A percentile compares a stretch with the other conserved stretches of the same genome.
Evolutionary conservation across 2,888 invertebrate genomes (phyloP).

Genomic region (Alviniconcha strummeri): DNA sequence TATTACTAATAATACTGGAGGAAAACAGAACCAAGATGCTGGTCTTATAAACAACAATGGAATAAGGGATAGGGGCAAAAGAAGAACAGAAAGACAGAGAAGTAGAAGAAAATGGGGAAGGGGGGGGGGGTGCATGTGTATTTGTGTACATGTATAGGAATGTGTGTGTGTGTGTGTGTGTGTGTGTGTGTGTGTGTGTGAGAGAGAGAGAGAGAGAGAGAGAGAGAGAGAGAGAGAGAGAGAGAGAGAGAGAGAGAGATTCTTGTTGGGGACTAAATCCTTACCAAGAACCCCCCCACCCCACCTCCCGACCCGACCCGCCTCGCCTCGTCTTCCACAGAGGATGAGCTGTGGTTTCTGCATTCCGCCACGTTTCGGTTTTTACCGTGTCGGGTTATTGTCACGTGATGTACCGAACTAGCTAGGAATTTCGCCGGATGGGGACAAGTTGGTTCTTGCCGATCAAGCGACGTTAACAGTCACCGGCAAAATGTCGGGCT

Average conservation of each 20-base stretch:
- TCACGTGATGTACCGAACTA: neutral
- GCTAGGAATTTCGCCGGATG: conserved; percentile 18
- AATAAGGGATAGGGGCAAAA: too few relatives aligned
- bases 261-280: too few relatives aligned
- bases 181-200: conserved; percentile 17
- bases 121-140: neutral
- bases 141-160: neutral
- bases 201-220: neutral
- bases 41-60: too few relatives aligned
- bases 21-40: too few relatives aligned
- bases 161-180: neutral
- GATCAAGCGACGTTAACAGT: too few relatives aligned
- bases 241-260: too few relatives aligned
- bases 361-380: neutral
- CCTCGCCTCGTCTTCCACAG: neutral
- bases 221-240: neutral
- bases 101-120: too few relatives aligned
- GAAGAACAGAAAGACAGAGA: too few relatives aligned
- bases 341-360: neutral
- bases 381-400: neutral
- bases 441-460: neutral
- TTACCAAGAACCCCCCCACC: too few relatives aligned
- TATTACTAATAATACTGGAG: too few relatives aligned
- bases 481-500: conserved; percentile 11
- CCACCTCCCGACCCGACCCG: too few relatives aligned